A percentile compares a stretch with the other conserved stretches of the same genome.
Conservation (phyloP, 2,888 invertebrate genomes). For the Amiota mariae region DNA sequence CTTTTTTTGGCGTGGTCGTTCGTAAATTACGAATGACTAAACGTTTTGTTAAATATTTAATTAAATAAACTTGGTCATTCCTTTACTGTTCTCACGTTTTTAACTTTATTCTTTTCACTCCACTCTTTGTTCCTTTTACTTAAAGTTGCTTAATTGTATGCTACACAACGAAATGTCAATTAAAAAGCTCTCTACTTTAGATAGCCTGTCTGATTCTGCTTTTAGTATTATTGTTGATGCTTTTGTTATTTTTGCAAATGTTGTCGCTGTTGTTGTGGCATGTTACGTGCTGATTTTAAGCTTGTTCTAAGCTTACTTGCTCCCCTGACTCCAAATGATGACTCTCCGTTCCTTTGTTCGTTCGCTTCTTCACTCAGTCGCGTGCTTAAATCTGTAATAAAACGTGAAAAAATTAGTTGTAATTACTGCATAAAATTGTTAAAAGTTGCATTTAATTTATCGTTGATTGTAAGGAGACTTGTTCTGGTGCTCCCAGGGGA, state of each 20-base stretch:
- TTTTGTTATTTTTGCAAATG: slow-evolving; percentile 25
- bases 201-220: slow-evolving; percentile 30
- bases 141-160: slow-evolving; percentile 47
- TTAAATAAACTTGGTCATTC: slow-evolving; percentile 61
- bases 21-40: slow-evolving; percentile 37
- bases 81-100: slow-evolving; percentile 39
- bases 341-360: slow-evolving; percentile 12
- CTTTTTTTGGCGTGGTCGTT: slow-evolving; percentile 49
- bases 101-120: slow-evolving; percentile 21
- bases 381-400: slow-evolving; percentile 66
- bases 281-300: slow-evolving; percentile 21
- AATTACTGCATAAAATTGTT: slow-evolving; percentile 54
- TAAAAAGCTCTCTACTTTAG: slow-evolving; percentile 55
- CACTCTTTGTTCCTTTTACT: slow-evolving; percentile 36
- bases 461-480: slow-evolving; percentile 1
- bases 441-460: slow-evolving; percentile 27
- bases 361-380: slow-evolving; percentile 18
- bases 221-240: slow-evolving; percentile 38
- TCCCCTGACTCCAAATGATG: neutral
- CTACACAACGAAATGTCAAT: slow-evolving; percentile 60
- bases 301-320: slow-evolving; percentile 6
- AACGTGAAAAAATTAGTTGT: slow-evolving; percentile 64
- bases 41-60: slow-evolving; percentile 61
- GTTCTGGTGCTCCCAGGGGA: no score
- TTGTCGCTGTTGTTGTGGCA: slow-evolving; percentile 55